Evolutionary conservation across 2,888 invertebrate genomes (phyloP).

Genomic region (Drosophila paranaensis): DNA sequence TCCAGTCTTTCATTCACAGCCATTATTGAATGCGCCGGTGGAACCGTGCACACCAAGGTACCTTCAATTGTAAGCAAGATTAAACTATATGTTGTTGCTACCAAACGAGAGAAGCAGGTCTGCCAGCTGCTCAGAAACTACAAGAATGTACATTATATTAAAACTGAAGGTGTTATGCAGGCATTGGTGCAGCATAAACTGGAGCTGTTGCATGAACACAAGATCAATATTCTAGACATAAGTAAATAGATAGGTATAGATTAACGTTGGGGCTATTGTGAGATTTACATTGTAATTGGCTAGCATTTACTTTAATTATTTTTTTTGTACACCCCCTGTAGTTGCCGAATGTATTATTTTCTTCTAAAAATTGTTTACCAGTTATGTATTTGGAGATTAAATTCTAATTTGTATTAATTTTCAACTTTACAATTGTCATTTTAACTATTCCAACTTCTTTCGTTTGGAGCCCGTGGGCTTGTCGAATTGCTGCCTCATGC

Average conservation of each 20-base stretch:
- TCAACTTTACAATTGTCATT: conserved; percentile 6
- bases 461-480: conserved; percentile 88
- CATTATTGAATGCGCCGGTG: conserved; percentile 63
- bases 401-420: conserved; percentile 15
- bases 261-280: neutral
- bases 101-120: conserved; percentile 7
- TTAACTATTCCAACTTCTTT: conserved; percentile 72
- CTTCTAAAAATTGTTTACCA: neutral
- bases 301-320: too few species aligned
- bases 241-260: neutral
- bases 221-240: conserved; percentile 8
- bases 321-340: neutral
- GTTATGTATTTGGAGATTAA: conserved; percentile 7
- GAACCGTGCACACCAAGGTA: conserved; percentile 30
- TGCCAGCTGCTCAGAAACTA: conserved; percentile 25
- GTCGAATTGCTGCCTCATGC: conserved; percentile 96
- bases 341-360: neutral
- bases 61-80: conserved; percentile 19
- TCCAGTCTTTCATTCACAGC: conserved; percentile 22
- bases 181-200: conserved; percentile 46
- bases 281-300: neutral
- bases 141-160: conserved; percentile 43
- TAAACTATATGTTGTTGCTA: conserved; percentile 49
- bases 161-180: conserved; percentile 61
- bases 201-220: conserved; percentile 28